These are phyloP conservation scores for Pseudomyrmex dendroicus DNA, from an alignment of 1,140 invertebrate genomes.

Conservation along the genomic window DNA sequence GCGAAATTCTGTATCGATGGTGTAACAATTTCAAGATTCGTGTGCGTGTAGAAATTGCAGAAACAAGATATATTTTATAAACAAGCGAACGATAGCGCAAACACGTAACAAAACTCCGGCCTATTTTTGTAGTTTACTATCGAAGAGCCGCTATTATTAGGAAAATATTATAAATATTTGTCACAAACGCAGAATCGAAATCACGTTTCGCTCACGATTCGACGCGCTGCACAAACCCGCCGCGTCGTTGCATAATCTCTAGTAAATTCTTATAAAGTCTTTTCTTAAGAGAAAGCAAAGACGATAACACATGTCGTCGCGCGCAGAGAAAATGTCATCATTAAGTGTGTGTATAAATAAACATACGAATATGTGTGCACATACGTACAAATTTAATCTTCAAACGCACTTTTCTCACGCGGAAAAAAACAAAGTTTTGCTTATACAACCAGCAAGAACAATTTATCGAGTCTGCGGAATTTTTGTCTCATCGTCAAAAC, in stretches of 20 bases:
- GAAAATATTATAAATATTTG: background rate
- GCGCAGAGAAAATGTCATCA: too few relatives aligned
- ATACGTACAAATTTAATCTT: too few relatives aligned
- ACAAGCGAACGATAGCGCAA: background rate
- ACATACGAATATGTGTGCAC: too few relatives aligned
- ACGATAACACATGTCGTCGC: too few relatives aligned
- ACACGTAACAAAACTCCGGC: background rate
- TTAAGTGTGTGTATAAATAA: too few relatives aligned
- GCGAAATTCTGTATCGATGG: background rate
- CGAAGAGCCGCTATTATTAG: constrained; percentile 3
- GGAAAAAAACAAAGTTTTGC: too few relatives aligned
- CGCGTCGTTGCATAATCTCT: constrained; percentile 1
- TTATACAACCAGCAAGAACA: too few relatives aligned
- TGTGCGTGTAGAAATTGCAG: too few relatives aligned
- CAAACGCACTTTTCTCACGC: too few relatives aligned
- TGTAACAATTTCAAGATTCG: constrained; percentile 3
- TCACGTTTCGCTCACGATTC: constrained; percentile 5
- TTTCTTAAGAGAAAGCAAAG: background rate
- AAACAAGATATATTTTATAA: constrained; percentile 2
- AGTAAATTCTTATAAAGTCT: constrained; percentile 6
- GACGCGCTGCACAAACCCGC: background rate
- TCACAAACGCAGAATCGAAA: background rate
- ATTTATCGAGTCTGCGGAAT: too few relatives aligned
- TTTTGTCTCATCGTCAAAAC: too few relatives aligned
- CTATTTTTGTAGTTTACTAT: background rate